Evolutionary conservation across 2,888 invertebrate genomes (phyloP), one percentile per base, ranked within the genome.

Genomic region (Eristalis arbustorum): DNA sequence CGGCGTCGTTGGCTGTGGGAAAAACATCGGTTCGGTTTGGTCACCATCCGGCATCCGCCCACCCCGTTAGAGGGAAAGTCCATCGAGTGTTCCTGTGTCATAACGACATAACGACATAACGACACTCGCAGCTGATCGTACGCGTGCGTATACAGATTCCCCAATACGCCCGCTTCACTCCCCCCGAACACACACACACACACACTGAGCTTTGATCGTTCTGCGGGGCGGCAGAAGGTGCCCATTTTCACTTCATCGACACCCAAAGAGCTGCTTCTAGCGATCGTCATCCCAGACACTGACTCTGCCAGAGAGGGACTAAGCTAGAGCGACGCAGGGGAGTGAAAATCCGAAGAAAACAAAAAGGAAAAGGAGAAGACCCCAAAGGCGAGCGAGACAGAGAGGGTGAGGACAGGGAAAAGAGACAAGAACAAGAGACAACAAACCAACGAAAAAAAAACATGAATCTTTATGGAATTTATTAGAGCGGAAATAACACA

Each of bases 401-500:
- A n/a, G 49, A 49, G 49, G 49, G 18, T 18, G 49, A 49, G n/a
- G 18, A n/a, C 49, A 49, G 49, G 49, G 18, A 49, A 49, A 49
- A 49, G 49, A 49, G 49, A 49, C 49, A 18, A 49, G 49, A 75
- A 67, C 40, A 22, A 68, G 49, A 25, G 59, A 59, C 23, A 59
- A 59, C 25, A 59, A 23, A 25, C 25, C 25, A 59, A 28, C 59
- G 68, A 18, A 75, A 71, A 18, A 81, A 71, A 28, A 64, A 63
- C 31, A 69, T 82, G 77, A 49, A 49, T 49, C 49, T 71, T 82
- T 78, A 87, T 87, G 85, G 82, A 82, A 82, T 82, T 87, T 82
- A 87, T 87, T 87, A 82, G 85, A 87, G 85, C 85, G 85, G 85
- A 87, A 87, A 87, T 80, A 80, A 84, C 59, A 82, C 72, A 76